A percentile compares a stretch with the other conserved stretches of the same genome.
phyloP scores from a whole-genome alignment of 2,113 vertebrate species.

The Bufo bufo region DNA sequence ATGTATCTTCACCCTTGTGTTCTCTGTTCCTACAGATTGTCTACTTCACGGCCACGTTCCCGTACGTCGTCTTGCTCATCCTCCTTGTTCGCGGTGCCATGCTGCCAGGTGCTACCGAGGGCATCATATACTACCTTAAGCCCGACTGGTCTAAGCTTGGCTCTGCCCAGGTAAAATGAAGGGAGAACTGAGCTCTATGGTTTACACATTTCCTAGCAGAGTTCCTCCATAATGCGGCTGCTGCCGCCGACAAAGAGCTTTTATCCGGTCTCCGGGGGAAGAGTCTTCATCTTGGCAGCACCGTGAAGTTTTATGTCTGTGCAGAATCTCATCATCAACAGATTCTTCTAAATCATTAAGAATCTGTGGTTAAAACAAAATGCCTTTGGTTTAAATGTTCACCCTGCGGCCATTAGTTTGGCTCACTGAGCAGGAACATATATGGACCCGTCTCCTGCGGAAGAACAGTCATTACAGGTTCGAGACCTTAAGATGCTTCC shows the following conservation, averaged over 20 bases:
- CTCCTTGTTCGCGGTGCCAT: slow-evolving; percentile 87
- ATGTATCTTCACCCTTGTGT: background rate
- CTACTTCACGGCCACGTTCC: slow-evolving; percentile 95
- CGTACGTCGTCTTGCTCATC: slow-evolving; percentile 89
- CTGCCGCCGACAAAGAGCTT: background rate
- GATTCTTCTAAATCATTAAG: background rate
- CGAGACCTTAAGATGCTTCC: too few relatives aligned
- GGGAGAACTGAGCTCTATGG: background rate
- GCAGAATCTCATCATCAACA: background rate
- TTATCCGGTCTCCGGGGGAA: too few relatives aligned
- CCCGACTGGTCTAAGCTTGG: slow-evolving; percentile 95
- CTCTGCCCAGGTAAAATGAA: slow-evolving; percentile 84
- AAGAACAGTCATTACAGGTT: background rate
- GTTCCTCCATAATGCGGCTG: background rate
- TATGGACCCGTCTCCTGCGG: background rate
- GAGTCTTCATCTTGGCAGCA: background rate
- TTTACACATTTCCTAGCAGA: background rate
- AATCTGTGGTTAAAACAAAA: background rate
- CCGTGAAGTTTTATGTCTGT: background rate
- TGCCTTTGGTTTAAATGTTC: background rate
- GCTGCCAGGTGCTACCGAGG: slow-evolving; percentile 86
- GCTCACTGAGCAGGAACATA: background rate
- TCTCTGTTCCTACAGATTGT: slow-evolving; percentile 77
- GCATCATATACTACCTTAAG: slow-evolving; percentile 94
- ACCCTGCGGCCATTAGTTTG: background rate